phyloP scores from a whole-genome alignment of 2,797 vertebrate species.

The Erethizon dorsatum region DNA sequence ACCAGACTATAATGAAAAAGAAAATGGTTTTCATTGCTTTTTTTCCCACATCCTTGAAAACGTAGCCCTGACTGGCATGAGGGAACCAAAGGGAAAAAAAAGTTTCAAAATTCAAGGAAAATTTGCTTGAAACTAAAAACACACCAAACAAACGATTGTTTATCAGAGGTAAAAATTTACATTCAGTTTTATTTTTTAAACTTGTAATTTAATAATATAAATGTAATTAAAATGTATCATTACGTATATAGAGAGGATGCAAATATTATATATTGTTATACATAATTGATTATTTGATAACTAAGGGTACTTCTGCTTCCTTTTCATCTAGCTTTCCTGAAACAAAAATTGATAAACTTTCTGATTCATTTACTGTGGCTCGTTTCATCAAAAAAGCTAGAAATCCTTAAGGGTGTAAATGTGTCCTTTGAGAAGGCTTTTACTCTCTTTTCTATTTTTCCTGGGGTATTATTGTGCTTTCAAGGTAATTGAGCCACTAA shows the following conservation, averaged over 20 bases:
- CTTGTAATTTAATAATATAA: background rate
- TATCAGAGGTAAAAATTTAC: background rate
- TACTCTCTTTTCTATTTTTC: background rate
- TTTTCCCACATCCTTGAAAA: background rate
- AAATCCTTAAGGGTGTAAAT: slow-evolving; percentile 21
- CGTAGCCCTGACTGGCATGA: background rate
- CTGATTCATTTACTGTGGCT: background rate
- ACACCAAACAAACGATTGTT: background rate
- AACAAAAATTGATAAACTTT: slow-evolving; percentile 58
- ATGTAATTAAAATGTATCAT: background rate
- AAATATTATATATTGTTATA: background rate
- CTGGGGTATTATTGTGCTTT: slow-evolving; percentile 44
- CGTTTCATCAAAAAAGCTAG: slow-evolving; percentile 47
- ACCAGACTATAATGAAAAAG: background rate
- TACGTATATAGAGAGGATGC: background rate
- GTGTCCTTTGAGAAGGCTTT: slow-evolving; percentile 12
- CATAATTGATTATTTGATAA: background rate
- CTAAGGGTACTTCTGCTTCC: background rate
- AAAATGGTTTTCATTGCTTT: background rate
- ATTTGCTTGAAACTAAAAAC: slow-evolving; percentile 24
- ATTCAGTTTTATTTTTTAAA: background rate
- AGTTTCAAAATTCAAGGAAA: slow-evolving; percentile 10
- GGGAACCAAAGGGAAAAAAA: background rate
- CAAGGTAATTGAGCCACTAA: slow-evolving; percentile 41
- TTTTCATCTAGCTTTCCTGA: slow-evolving; percentile 1